phyloP scores from a whole-genome alignment of 1,140 invertebrate species.

The Batillaria attramentaria region DNA sequence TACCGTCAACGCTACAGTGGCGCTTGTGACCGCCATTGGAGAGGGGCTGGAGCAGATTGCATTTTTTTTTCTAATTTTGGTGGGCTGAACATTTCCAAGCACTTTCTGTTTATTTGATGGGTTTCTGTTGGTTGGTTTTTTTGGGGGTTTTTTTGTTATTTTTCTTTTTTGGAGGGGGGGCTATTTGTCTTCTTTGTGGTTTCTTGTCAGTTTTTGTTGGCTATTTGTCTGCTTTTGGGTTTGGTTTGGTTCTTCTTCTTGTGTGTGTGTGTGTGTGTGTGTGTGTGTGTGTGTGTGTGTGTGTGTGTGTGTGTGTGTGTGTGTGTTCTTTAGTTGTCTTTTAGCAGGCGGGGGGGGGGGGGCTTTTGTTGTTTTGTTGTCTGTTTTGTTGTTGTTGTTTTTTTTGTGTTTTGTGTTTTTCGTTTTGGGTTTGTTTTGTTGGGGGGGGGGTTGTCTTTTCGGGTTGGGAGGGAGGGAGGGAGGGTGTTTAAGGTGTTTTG shows the following conservation, averaged over 20 bases:
- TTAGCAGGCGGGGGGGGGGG: background rate
- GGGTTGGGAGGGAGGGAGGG: background rate
- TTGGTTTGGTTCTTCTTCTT: background rate
- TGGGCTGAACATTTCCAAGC: too few species aligned
- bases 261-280: background rate
- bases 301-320: background rate
- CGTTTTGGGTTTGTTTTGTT: background rate
- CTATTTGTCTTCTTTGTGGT: too few species aligned
- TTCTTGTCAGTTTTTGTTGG: too few species aligned
- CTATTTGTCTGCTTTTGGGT: too few species aligned
- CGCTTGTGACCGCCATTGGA: too few species aligned
- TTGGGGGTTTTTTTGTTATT: too few species aligned
- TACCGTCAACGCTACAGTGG: too few species aligned
- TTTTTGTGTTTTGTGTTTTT: background rate
- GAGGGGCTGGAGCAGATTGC: too few species aligned
- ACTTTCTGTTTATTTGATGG: too few species aligned
- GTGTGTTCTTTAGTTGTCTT: background rate
- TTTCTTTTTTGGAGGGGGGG: too few species aligned
- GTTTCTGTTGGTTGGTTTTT: too few species aligned
- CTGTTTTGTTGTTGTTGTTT: background rate
- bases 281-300: conserved; percentile 16
- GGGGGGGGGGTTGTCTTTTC: background rate
- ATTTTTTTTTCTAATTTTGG: too few species aligned
- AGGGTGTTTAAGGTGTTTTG: background rate
- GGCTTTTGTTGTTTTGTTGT: background rate